Base-by-base conservation (phyloP, 2,797 vertebrate genomes). In the Schizopygopsis malacanthus region DNA sequence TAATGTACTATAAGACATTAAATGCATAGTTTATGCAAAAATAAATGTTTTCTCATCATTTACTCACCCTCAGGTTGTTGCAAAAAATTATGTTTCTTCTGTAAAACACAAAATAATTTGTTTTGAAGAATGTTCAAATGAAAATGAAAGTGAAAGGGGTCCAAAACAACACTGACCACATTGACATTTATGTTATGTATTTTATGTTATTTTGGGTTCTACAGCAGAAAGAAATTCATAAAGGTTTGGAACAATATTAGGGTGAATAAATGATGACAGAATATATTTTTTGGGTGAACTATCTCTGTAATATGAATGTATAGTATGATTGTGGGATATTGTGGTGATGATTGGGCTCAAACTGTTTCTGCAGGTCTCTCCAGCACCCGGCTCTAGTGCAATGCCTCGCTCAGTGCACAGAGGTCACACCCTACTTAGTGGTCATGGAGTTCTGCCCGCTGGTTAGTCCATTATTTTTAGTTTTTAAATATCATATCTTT, bases 371-470 rank as follows among this genome's bases (percentile, higher is more conserved):
- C 90, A 99, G 98, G 28, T 92, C 94, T 25, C 95, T 99, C 59
- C 97, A 98, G 94, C 98, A 99, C 86, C 95, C 95, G 9, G 97
- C 97, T 79, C 96, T 99, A 91, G 94, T 99, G 89, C 97, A 97
- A 93, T 99, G 98, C 89, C 89, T 99, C 95, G 96, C 97, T 72
- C 98, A 98, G 93, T 99, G 97, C 4, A 95, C 97, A 0, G 98
- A 99, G 92, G 94, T 97, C 92, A 97, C 97, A 0, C 98, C 98
- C 0, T 98, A 98, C 93, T 95, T 99, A 93, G 94, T 99, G 92
- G 96, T 99, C 84, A 98, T 99, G 98, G 98, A 99, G 92, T 97
- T 98, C 89, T 99, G 98, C 91, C 97, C 97, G 0, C 93, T 99
- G 97, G 98, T 99, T 93, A 96, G 98, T 95, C 0, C 43, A 2